phyloP scores from a whole-genome alignment of 2,797 vertebrate genomes.

The Amphiprion clarkii region DNA sequence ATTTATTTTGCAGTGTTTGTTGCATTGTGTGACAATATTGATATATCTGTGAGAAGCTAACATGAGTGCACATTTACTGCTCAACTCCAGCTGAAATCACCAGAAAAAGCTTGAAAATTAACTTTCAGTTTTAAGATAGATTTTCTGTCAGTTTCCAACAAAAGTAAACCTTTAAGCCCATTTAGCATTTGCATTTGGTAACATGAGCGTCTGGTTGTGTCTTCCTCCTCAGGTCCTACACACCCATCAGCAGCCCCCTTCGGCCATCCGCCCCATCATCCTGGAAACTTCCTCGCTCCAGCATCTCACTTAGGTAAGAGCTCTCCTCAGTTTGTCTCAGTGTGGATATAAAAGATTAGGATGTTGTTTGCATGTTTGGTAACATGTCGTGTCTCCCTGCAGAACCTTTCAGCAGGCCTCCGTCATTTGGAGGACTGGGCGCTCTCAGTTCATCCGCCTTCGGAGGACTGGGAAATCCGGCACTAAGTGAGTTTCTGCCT shows the following conservation, averaged over 20 bases:
- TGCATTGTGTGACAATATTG: no score
- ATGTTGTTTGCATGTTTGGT: background rate
- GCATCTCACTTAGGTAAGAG: slow-evolving; percentile 93
- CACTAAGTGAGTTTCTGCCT: slow-evolving; percentile 93
- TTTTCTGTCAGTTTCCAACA: background rate
- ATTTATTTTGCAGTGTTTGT: no score
- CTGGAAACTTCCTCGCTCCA: slow-evolving; percentile 94
- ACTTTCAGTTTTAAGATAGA: background rate
- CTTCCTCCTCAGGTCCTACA: slow-evolving; percentile 86
- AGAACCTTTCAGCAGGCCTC: slow-evolving; percentile 94
- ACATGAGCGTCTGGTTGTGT: background rate
- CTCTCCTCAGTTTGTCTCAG: background rate
- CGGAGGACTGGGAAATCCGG: slow-evolving; percentile 96
- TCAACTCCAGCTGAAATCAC: background rate
- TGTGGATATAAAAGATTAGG: background rate
- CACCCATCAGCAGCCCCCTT: slow-evolving; percentile 93
- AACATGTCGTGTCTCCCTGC: slow-evolving; percentile 24
- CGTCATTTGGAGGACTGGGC: slow-evolving; percentile 93
- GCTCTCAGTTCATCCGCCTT: slow-evolving; percentile 96
- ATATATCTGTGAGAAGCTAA: no score
- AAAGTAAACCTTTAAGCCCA: background rate
- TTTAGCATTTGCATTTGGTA: background rate
- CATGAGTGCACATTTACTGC: no score
- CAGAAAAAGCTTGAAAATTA: background rate
- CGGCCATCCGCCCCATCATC: slow-evolving; percentile 92